These are phyloP conservation scores for Sparidentex hasta DNA, from an alignment of 2,797 vertebrate genomes.

Conservation along the genomic window DNA sequence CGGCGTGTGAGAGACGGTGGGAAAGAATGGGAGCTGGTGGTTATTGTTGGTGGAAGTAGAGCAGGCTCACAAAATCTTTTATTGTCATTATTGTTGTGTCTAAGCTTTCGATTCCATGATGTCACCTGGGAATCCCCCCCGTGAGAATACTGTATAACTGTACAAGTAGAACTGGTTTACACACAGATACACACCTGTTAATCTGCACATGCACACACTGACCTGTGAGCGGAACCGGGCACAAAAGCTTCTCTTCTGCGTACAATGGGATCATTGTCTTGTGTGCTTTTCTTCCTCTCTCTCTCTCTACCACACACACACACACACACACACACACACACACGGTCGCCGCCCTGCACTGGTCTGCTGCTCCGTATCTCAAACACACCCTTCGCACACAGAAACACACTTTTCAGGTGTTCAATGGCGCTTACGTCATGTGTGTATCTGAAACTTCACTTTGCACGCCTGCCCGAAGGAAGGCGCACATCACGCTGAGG, in stretches of 20 bases:
- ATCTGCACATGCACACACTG: constrained; percentile 39
- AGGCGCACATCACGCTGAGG: not conserved
- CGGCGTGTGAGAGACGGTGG: not conserved
- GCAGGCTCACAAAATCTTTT: constrained; percentile 5
- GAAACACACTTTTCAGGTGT: constrained; percentile 38
- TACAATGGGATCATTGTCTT: constrained; percentile 77
- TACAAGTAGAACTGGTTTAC: constrained; percentile 67
- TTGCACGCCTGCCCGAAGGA: constrained; percentile 3
- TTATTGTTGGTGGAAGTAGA: constrained; percentile 17
- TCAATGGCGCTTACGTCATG: constrained; percentile 27
- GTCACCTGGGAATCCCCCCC: constrained; percentile 49
- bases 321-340: not conserved
- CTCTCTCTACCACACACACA: not conserved
- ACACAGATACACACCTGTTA: constrained; percentile 19
- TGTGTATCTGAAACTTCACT: constrained; percentile 29
- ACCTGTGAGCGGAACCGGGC: constrained; percentile 38
- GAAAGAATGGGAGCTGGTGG: not conserved
- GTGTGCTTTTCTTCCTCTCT: constrained; percentile 30
- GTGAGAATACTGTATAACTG: constrained; percentile 13
- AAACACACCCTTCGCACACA: constrained; percentile 63
- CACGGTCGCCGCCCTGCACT: constrained; percentile 33
- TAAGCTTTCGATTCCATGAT: constrained; percentile 39
- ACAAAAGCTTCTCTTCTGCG: constrained; percentile 57
- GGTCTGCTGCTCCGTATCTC: constrained; percentile 33
- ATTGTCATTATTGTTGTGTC: constrained; percentile 24